Base-by-base conservation (phyloP, 1,140 invertebrate species). In the Nomia melanderi region DNA sequence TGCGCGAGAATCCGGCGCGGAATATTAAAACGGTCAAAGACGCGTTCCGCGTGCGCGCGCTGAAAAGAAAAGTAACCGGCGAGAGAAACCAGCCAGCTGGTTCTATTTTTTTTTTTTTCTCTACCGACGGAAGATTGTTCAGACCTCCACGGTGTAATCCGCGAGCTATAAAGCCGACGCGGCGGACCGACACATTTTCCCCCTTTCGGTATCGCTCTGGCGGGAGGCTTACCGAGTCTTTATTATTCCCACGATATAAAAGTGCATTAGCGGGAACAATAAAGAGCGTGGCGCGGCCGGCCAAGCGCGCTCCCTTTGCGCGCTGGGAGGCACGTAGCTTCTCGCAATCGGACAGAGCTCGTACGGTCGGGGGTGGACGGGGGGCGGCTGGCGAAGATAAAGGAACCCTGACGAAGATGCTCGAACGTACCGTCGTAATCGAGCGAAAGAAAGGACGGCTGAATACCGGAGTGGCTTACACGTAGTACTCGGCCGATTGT, bases 191-290 rank as follows among this genome's bases (percentile, higher is more conserved):
- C 20, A 20, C 44, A 17, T 17, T 47, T 47, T 47, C 9, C 25
- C 50, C 23, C 31, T 29, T n/a, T 36, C 76, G 41, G 53, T 78
- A 74, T 78, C 59, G 65, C 78, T 47, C 17, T n/a, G 67, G 78
- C 53, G 17, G 36, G 54, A 81, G 69, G 69, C 54, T 83, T 83
- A 78, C 69, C 59, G 53, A 50, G 31, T 47, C 64, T 78, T 83
- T 75, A 75, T 83, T 82, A 83, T 62, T 74, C 50, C 59, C 29
- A 60, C 80, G 65, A 78, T 78, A 66, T 74, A 74, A 82, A 70
- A 70, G 70, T 59, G 65, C 65, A 82, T 82, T 82, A 82, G 53
- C 59, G 76, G 65, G 59, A 78, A 74, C 80, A 59, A 69, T 78
- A 74, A 78, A 63, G 39, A 53, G 41, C 47, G 41, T 31, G 27